These are phyloP conservation scores for Dryomyza anilis DNA, from an alignment of 2,888 invertebrate species.

Conservation along the genomic window DNA sequence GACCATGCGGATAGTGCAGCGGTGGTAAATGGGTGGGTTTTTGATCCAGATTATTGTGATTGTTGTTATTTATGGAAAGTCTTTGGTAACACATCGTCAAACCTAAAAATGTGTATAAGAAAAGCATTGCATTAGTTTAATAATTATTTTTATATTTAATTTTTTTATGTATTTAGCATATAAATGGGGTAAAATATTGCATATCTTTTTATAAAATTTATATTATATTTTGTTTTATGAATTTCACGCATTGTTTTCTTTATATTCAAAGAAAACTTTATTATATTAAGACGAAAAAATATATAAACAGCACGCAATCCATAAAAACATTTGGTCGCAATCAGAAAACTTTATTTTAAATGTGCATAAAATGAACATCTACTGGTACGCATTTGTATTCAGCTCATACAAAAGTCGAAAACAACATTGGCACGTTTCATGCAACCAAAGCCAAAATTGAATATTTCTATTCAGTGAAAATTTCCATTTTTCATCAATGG, in stretches of 20 bases:
- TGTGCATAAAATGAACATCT: neutral
- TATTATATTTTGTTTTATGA: too few species aligned
- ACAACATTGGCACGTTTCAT: neutral
- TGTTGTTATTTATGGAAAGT: constrained; percentile 57
- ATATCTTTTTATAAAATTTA: too few species aligned
- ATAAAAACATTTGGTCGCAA: neutral
- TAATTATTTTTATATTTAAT: neutral
- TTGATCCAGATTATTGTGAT: constrained; percentile 59
- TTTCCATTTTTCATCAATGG: too few species aligned
- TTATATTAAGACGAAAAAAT: neutral
- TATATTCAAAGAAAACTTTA: neutral
- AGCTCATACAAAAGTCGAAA: too few species aligned
- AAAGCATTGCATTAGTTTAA: too few species aligned
- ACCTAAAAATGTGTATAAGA: constrained; percentile 52
- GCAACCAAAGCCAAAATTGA: neutral
- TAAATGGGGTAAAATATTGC: too few species aligned
- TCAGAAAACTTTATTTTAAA: neutral
- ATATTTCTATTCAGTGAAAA: constrained; percentile 6
- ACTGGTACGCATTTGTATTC: too few species aligned
- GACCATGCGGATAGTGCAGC: constrained; percentile 57
- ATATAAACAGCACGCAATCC: neutral
- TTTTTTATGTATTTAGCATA: too few species aligned
- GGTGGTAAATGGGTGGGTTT: constrained; percentile 59
- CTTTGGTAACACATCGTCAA: constrained; percentile 60
- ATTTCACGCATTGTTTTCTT: neutral